Evolutionary conservation across 1,140 invertebrate species (phyloP).

Genomic region (Metopolophium dirhodum): DNA sequence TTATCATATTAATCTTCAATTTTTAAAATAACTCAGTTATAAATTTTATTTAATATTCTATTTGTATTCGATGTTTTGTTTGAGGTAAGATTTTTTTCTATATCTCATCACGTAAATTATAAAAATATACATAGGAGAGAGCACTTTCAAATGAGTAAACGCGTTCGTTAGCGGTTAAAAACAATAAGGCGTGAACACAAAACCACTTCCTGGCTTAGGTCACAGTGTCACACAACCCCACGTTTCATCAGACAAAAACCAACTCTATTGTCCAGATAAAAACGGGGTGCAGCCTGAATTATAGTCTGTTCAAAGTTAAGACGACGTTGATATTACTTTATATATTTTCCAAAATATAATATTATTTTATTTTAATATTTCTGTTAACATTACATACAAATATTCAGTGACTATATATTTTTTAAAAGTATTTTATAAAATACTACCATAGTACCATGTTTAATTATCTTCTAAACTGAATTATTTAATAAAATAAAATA

Average conservation of each 20-base stretch:
- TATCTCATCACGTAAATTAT: neutral
- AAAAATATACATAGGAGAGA: neutral
- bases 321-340: neutral
- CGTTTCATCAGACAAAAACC: neutral
- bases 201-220: slow-evolving; percentile 41
- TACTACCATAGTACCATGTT: neutral
- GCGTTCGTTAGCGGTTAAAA: slow-evolving; percentile 25
- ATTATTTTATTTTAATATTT: neutral
- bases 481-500: neutral
- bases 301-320: neutral
- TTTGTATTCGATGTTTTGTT: neutral
- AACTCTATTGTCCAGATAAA: slow-evolving; percentile 39
- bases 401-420: neutral
- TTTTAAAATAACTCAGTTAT: neutral
- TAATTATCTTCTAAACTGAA: neutral
- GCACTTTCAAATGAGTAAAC: neutral
- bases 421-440: neutral
- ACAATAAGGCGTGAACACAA: slow-evolving; percentile 37
- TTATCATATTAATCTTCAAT: neutral
- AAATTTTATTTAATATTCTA: neutral
- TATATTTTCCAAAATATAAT: neutral
- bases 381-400: neutral
- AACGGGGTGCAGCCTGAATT: slow-evolving; percentile 17
- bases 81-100: neutral
- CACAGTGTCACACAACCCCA: slow-evolving; percentile 16